Evolutionary conservation across 2,888 invertebrate species (phyloP).

Genomic region (Papilio demoleus): DNA sequence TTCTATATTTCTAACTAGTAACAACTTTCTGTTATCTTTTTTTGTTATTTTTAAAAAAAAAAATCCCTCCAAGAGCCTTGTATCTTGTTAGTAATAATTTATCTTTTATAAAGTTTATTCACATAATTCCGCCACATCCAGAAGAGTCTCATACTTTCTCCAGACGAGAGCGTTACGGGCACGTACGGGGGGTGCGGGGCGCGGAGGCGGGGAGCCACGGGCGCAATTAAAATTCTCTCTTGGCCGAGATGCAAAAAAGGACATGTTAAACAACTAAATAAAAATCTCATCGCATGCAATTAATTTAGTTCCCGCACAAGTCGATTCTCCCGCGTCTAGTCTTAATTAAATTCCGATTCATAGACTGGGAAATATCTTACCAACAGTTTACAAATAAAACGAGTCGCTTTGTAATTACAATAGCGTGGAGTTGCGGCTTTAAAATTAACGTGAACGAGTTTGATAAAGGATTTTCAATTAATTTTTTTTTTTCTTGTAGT

Average conservation of each 20-base stretch:
- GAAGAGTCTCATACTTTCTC: constrained; percentile 15
- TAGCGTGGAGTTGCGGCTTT: not conserved
- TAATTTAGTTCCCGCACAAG: constrained; percentile 20
- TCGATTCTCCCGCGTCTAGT: constrained; percentile 23
- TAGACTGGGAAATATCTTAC: constrained; percentile 11
- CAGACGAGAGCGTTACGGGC: constrained; percentile 15
- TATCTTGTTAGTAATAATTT: not conserved
- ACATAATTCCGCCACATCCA: constrained; percentile 1
- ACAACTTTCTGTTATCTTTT: no score
- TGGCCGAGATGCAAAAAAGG: constrained; percentile 24
- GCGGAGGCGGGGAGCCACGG: not conserved
- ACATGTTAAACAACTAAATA: constrained; percentile 9
- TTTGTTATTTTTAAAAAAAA: no score
- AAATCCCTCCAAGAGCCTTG: no score
- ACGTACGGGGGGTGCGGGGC: not conserved
- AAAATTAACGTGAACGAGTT: not conserved
- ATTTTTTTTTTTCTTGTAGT: not conserved
- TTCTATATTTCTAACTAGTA: no score
- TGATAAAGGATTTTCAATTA: not conserved
- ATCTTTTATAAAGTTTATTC: not conserved
- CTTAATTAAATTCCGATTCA: constrained; percentile 37
- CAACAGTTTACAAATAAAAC: constrained; percentile 9
- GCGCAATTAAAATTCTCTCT: constrained; percentile 35
- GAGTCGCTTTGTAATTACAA: not conserved
- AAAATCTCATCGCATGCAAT: constrained; percentile 22